Base-by-base conservation (phyloP, 2,797 vertebrate genomes). In the Mycteria americana region DNA sequence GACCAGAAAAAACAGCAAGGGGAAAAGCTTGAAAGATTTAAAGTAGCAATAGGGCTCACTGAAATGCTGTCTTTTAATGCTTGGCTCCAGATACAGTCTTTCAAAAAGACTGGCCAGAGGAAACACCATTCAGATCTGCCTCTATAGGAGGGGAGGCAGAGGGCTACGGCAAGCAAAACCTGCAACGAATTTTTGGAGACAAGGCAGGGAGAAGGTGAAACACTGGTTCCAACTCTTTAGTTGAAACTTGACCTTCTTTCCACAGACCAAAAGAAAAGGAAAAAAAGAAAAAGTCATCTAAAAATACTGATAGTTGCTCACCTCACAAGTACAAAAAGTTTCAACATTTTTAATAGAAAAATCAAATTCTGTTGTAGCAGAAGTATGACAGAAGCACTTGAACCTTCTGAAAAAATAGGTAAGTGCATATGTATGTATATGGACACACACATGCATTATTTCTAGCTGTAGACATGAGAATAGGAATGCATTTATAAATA, bases 141-240 rank as follows among this genome's bases (percentile, higher is more conserved):
- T 21, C 33, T 31, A 4, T 3, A 13, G 43, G n/a, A 37, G 7
- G 57, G 7, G 15, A 74, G 9, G 37, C 4, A 80, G 74, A 77
- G 24, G 9, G 9, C 21, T 19, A 4, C 0, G 1, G 39, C 21
- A 43, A 64, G 27, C 15, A 30, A 63, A 83, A 60, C 12, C 5
- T 8, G 1, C 3, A 35, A 27, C 23, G 10, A 2, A 28, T 25
- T 35, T 74, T 63, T 37, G 16, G 50, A 68, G 9, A 60, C 27
- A 68, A 80, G 18, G 18, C 0, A 0, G 6, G 17, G 25, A 7
- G 7, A 28, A 73, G 10, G 18, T 5, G 21, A 67, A 62, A 54
- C 27, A 24, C 10, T 3, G 5, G 3, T 13, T 78, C 33, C 54
- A 62, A 7, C 0, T 4, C 13, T 37, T 63, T 0, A 41, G 31